Conservation (phyloP, 2,797 vertebrate species). For the Decapterus maruadsi region DNA sequence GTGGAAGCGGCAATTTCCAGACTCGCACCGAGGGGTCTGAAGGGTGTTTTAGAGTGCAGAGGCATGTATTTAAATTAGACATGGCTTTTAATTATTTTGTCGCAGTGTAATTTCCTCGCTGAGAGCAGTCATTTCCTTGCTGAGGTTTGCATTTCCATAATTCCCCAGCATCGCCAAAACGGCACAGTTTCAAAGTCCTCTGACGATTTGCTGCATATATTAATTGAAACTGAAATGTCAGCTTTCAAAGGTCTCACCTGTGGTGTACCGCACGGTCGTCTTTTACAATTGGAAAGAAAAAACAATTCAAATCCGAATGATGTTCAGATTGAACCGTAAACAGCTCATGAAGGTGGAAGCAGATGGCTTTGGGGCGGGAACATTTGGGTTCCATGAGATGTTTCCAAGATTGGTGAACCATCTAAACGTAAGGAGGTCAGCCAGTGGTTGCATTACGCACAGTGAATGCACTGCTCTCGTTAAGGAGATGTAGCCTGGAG, state of each 20-base stretch:
- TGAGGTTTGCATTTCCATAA: slow-evolving; percentile 79
- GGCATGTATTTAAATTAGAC: slow-evolving; percentile 83
- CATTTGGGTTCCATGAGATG: slow-evolving; percentile 12
- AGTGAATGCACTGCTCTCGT: neutral
- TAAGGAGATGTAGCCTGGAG: slow-evolving; percentile 33
- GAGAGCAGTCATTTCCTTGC: slow-evolving; percentile 74
- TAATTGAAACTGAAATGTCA: slow-evolving; percentile 78
- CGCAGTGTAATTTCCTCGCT: slow-evolving; percentile 80
- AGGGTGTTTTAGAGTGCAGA: slow-evolving; percentile 65
- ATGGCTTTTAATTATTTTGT: slow-evolving; percentile 87
- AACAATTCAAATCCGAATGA: slow-evolving; percentile 32
- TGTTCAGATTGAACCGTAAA: slow-evolving; percentile 22
- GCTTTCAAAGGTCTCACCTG: slow-evolving; percentile 65
- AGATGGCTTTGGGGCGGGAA: slow-evolving; percentile 3
- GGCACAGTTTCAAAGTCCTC: slow-evolving; percentile 48
- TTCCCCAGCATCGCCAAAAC: slow-evolving; percentile 61
- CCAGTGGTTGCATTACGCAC: slow-evolving; percentile 10
- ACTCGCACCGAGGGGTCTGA: slow-evolving; percentile 52
- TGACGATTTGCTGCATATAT: slow-evolving; percentile 49
- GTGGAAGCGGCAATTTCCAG: slow-evolving; percentile 77
- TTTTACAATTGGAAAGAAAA: slow-evolving; percentile 20
- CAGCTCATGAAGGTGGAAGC: slow-evolving; percentile 11
- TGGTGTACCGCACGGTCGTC: slow-evolving; percentile 10
- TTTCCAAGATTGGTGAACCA: slow-evolving; percentile 7
- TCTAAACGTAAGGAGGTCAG: slow-evolving; percentile 28